These are phyloP conservation scores for Umimayanthus chanpuru DNA, from an alignment of 92 coral and sea anemone species.

Conservation along the genomic window DNA sequence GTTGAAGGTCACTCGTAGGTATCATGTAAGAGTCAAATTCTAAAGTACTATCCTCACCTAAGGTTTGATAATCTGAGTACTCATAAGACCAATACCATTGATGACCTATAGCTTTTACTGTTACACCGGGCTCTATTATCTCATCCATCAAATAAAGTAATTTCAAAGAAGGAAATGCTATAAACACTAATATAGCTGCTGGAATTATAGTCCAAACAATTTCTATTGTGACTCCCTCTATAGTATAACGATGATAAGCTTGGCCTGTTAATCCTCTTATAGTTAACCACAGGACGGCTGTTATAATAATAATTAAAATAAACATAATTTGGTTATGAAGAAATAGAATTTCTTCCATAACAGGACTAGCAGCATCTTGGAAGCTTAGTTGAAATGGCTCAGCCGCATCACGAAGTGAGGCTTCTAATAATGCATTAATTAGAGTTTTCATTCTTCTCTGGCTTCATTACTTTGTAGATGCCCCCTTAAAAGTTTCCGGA, in stretches of 20 bases:
- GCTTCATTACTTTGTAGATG: slow-evolving; percentile 39
- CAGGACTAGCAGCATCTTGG: slow-evolving; percentile 61
- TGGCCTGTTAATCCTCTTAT: slow-evolving; percentile 75
- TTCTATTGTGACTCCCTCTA: slow-evolving; percentile 81
- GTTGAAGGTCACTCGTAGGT: slow-evolving; percentile 59
- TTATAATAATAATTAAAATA: slow-evolving; percentile 54
- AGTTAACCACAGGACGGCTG: slow-evolving; percentile 58
- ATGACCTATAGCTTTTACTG: slow-evolving; percentile 74
- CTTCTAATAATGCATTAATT: slow-evolving; percentile 56
- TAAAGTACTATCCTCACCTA: slow-evolving; percentile 56
- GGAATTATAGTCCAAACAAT: slow-evolving; percentile 83
- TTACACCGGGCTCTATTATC: slow-evolving; percentile 69
- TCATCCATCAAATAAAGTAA: slow-evolving; percentile 85
- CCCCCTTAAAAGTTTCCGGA: slow-evolving; percentile 40
- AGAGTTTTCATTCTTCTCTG: slow-evolving; percentile 57
- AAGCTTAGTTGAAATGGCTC: slow-evolving; percentile 57
- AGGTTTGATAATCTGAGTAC: slow-evolving; percentile 75
- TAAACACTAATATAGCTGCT: slow-evolving; percentile 76
- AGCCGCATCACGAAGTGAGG: slow-evolving; percentile 36
- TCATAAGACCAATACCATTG: slow-evolving; percentile 79
- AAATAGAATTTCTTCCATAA: slow-evolving; percentile 55
- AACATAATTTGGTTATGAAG: slow-evolving; percentile 60
- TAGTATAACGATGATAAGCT: slow-evolving; percentile 75
- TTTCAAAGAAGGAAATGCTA: slow-evolving; percentile 85
- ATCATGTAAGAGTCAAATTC: slow-evolving; percentile 89